Evolutionary conservation across 2,888 invertebrate genomes (phyloP), one percentile per base, ranked within the genome.

Genomic region (Trachelus tabidus): DNA sequence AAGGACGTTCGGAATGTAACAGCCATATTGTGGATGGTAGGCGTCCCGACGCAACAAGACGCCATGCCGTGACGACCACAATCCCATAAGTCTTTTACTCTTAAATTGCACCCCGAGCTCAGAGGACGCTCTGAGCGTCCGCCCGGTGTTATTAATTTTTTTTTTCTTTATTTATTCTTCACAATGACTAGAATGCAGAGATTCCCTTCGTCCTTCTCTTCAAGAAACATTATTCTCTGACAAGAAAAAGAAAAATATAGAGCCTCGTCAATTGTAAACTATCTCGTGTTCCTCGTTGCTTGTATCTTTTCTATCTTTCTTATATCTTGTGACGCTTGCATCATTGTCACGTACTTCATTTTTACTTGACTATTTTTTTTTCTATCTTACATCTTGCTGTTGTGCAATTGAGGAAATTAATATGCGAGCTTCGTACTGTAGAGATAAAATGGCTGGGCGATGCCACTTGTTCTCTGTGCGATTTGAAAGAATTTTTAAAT

Each of bases 41-140:
- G 56, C 56, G 56, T 56, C 56, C 23, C 56, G 56, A 23, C 56
- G 56, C 56, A 23, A 56, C 56, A 9, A 9, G 56, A 56, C 56
- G 56, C 56, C 56, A 0, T 56, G 56, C 56, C 23, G 56, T 9
- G 56, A 56, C 56, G 56, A 56, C 56, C 56, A 23, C 9, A 56
- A 56, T 56, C 56, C 56, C 56, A 56, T 23, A 56, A 56, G 56
- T 56, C 56, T 56, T 56, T 56, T 71, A 71, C 37, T 74, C 35
- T 34, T 74, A 74, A 74, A 84, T 84, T 83, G 82, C 81, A 82
- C 81, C 77, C 82, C 81, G 81, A 81, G 77, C 80, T 78, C 77
- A 77, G 80, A 76, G 74, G 68, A 81, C 80, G 78, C 81, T 81
- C 80, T 80, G 78, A 83, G 80, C 79, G 79, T 79, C 75, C 69